phyloP scores from a whole-genome alignment of 2,797 vertebrate genomes.

The Megaceryle alcyon region DNA sequence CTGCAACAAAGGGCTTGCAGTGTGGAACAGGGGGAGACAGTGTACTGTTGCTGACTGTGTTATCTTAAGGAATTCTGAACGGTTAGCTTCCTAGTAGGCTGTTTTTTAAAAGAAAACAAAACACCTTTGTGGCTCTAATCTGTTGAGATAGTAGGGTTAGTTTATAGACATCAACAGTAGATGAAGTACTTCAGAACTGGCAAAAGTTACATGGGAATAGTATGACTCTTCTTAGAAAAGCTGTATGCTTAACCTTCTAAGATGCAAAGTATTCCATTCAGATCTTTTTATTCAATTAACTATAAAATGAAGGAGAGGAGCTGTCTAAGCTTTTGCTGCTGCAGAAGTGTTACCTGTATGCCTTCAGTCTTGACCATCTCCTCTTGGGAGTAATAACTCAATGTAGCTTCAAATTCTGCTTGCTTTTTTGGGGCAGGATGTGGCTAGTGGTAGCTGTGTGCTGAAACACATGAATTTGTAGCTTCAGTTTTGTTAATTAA shows the following conservation, averaged over 20 bases:
- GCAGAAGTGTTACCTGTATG: neutral
- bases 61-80: constrained; percentile 51
- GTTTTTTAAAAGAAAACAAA: neutral
- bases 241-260: neutral
- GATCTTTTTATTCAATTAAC: neutral
- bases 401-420: neutral
- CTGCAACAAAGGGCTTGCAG: neutral
- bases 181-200: neutral
- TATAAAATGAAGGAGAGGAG: neutral
- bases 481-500: neutral
- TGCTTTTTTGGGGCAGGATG: neutral
- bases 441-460: neutral
- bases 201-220: neutral
- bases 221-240: neutral
- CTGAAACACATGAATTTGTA: neutral
- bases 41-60: neutral
- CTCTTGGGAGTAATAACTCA: neutral
- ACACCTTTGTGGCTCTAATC: neutral
- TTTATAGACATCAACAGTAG: constrained; percentile 32
- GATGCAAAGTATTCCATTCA: neutral
- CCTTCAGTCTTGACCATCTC: neutral
- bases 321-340: neutral
- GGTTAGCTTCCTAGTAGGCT: neutral
- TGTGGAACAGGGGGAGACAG: neutral
- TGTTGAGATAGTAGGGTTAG: constrained; percentile 18